Evolutionary conservation across 2,797 vertebrate species (phyloP), one percentile per base, ranked within the genome.

Genomic region (Gambusia yucatana): DNA sequence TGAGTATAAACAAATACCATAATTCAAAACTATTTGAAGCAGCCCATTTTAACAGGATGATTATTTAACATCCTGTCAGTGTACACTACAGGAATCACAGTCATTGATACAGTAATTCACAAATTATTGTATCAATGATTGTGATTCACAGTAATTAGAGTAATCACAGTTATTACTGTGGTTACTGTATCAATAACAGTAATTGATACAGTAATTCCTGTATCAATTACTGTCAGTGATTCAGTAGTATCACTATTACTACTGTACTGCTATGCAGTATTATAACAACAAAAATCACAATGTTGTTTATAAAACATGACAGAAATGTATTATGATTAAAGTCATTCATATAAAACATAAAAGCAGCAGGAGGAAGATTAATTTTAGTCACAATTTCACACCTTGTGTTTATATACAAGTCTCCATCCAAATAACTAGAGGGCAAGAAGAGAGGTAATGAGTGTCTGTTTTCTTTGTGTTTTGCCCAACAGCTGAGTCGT

Each of bases 401-500:
- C 61, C 33, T 39, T 39, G 14, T 65, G 61, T 65, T 65, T 67
- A 41, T 67, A 41, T 25, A 67, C 1, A 41, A 67, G 61, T 17
- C 16, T 33, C 20, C 55, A 47, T 17, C 63, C n/a, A n/a, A 59
- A 61, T 67, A 84, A 87, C 86, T 80, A 76, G 79, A 89, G 90
- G 88, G 87, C 84, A 83, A 86, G 80, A 77, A 73, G 77, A 87
- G 82, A 87, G 79, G 86, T 92, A 92, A 93, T 91, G 90, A 93
- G 87, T 91, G 91, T 86, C 79, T 84, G 52, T 92, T 89, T 92
- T 90, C 84, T 89, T 90, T 88, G 81, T 89, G 65, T 92, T 92
- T 87, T 87, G 84, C 84, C 92, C 93, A 88, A 88, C 82, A 93
- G 93, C 93, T 88, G 89, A 92, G 84, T 93, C 76, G 65, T 89